Percentiles rank a stretch among this genome's conserved stretches.
These are phyloP conservation scores for Bolborhynchus lineola DNA, from an alignment of 2,113 vertebrate species.

Conservation along the genomic window DNA sequence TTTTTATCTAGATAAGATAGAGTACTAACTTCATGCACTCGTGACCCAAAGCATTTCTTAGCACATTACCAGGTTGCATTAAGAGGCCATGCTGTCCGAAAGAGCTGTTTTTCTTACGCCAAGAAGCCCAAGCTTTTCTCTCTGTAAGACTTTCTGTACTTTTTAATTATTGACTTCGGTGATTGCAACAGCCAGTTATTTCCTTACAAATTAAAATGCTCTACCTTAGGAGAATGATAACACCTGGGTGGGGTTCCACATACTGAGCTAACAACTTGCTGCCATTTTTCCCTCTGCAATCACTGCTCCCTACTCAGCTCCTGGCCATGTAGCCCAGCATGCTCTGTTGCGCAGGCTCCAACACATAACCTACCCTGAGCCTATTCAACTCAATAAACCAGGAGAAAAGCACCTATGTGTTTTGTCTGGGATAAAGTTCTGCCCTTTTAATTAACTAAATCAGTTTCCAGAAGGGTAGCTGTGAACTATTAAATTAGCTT, in stretches of 20 bases:
- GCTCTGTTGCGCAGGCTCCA: neutral
- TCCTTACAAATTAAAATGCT: neutral
- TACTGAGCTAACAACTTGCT: neutral
- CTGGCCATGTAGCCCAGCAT: neutral
- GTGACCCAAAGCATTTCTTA: neutral
- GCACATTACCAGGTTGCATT: neutral
- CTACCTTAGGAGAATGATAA: neutral
- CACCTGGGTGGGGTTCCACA: neutral
- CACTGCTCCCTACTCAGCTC: neutral
- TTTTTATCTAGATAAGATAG: slow-evolving; percentile 3
- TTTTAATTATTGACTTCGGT: neutral
- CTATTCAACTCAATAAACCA: neutral
- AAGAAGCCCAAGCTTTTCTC: neutral
- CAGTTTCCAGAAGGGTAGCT: neutral
- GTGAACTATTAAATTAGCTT: neutral
- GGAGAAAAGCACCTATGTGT: neutral
- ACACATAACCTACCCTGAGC: neutral
- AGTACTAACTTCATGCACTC: neutral
- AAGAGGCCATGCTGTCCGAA: neutral
- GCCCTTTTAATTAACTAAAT: neutral
- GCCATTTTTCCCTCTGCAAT: neutral
- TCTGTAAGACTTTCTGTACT: neutral
- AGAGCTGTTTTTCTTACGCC: neutral
- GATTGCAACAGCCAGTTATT: neutral
- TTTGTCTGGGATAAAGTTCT: neutral